Conservation (phyloP, 2,113 vertebrate genomes). For the Crypturellus undulatus region DNA sequence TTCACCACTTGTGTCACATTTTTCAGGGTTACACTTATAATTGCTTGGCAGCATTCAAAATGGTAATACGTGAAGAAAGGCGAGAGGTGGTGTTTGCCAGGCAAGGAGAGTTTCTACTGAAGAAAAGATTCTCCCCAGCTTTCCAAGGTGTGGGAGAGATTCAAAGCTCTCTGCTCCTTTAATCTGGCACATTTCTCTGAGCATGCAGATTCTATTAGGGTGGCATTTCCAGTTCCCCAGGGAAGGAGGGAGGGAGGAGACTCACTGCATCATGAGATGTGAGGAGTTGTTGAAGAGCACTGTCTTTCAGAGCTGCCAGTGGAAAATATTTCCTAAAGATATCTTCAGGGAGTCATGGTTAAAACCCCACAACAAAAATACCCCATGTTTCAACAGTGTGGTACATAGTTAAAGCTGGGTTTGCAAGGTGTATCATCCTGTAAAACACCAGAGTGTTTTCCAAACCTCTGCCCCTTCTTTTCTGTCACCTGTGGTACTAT, state of each 20-base stretch:
- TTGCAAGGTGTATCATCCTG: not conserved
- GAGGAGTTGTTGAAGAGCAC: not conserved
- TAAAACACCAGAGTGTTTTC: not conserved
- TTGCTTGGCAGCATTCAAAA: not conserved
- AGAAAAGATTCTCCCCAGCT: not conserved
- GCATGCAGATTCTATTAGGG: not conserved
- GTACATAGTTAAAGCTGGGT: not conserved
- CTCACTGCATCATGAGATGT: not conserved
- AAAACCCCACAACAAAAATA: not conserved
- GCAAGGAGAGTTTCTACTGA: not conserved
- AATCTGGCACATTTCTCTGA: not conserved
- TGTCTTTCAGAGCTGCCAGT: not conserved
- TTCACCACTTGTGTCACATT: not conserved
- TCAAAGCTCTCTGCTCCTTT: not conserved
- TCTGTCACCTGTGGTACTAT: not conserved
- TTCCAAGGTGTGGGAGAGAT: not conserved
- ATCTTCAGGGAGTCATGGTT: not conserved
- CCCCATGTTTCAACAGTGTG: fast-evolving
- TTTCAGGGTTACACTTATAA: constrained; percentile 11
- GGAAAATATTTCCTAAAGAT: not conserved
- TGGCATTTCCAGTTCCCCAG: not conserved
- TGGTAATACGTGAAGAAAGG: not conserved
- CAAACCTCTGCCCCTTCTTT: not conserved
- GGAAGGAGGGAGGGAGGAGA: not conserved
- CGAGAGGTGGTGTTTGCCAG: not conserved